These are phyloP conservation scores for Sapajus apella DNA, from an alignment of 2,113 vertebrate genomes.

Conservation along the genomic window DNA sequence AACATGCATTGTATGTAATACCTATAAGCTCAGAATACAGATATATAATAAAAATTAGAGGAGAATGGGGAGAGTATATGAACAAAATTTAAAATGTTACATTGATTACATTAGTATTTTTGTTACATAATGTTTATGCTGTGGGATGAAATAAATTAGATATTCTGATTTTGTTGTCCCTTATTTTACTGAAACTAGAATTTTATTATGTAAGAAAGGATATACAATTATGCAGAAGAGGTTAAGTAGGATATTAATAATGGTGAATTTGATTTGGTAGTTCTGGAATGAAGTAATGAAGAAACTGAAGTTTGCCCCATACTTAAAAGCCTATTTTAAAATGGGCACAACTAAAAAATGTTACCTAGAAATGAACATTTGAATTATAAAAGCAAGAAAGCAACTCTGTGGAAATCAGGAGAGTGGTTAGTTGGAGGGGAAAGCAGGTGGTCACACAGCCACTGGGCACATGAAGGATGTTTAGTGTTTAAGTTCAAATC, in stretches of 20 bases:
- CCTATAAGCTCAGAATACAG: background rate
- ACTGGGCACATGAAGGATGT: rapidly evolving
- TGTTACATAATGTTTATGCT: background rate
- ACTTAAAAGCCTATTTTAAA: background rate
- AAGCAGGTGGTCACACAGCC: rapidly evolving
- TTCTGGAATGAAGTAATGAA: background rate
- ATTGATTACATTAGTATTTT: background rate
- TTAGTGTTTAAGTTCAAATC: background rate
- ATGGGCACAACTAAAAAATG: background rate
- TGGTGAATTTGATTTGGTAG: background rate
- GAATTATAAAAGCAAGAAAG: background rate
- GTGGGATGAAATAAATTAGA: background rate
- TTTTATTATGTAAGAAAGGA: background rate
- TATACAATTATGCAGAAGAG: background rate
- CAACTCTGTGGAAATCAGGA: background rate
- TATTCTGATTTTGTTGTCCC: background rate
- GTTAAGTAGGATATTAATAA: background rate
- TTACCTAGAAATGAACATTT: background rate
- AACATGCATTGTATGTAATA: background rate
- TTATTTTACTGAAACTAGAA: background rate
- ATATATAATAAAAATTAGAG: background rate
- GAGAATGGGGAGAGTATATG: background rate
- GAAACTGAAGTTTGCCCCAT: background rate
- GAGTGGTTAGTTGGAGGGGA: background rate
- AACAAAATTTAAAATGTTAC: background rate